These are phyloP conservation scores for Hymenochirus boettgeri DNA, from an alignment of 2,113 vertebrate species.

Conservation along the genomic window DNA sequence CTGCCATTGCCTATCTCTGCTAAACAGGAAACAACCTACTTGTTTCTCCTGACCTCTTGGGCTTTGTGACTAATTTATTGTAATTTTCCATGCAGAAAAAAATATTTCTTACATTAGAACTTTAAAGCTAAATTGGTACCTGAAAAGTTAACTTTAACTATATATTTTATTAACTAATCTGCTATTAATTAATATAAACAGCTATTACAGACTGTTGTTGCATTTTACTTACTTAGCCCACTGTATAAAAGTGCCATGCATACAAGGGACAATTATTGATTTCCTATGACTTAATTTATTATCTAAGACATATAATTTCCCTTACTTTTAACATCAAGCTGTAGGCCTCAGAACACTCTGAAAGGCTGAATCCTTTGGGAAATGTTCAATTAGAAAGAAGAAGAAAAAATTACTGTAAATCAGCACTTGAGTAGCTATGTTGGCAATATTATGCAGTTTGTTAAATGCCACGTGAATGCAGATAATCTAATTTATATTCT, in stretches of 20 bases:
- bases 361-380: constrained; percentile 54
- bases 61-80: too few relatives aligned
- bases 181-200: too few relatives aligned
- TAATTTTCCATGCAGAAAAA: too few relatives aligned
- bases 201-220: too few relatives aligned
- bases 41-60: too few relatives aligned
- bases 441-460: constrained; percentile 36
- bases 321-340: constrained; percentile 56
- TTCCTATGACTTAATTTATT: constrained; percentile 62
- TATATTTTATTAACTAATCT: too few relatives aligned
- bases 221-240: constrained; percentile 55
- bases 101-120: too few relatives aligned
- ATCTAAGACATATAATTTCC: constrained; percentile 56
- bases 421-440: constrained; percentile 47
- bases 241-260: constrained; percentile 49
- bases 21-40: too few relatives aligned
- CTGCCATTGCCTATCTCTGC: too few relatives aligned
- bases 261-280: constrained; percentile 66
- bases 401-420: constrained; percentile 60
- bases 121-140: too few relatives aligned
- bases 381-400: constrained; percentile 65
- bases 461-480: constrained; percentile 22
- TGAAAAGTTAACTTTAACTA: too few relatives aligned
- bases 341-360: constrained; percentile 51
- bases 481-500: constrained; percentile 45